Percentiles rank a stretch among this genome's conserved stretches.
phyloP scores from a whole-genome alignment of 2,888 invertebrate genomes.

The Elaeidobius kamerunicus region DNA sequence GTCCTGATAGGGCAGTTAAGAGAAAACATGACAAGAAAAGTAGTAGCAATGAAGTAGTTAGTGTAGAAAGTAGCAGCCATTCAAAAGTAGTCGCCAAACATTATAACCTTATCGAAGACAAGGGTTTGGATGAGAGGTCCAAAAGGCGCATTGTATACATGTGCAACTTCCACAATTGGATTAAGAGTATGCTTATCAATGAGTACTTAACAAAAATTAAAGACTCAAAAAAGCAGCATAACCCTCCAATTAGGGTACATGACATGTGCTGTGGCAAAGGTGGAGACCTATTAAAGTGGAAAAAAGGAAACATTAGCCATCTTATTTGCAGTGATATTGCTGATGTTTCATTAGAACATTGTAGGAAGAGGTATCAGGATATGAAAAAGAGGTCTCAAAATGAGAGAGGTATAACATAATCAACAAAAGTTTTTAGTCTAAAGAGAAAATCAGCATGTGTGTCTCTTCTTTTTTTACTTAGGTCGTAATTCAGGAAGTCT shows the following conservation, averaged over 20 bases:
- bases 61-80: constrained; percentile 46
- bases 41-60: constrained; percentile 32
- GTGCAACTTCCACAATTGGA: constrained; percentile 99
- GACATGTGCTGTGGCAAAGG: constrained; percentile 99
- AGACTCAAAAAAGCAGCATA: constrained; percentile 60
- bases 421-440: background rate
- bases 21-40: constrained; percentile 18
- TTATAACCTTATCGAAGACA: constrained; percentile 87
- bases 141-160: constrained; percentile 90
- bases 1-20: constrained; percentile 20
- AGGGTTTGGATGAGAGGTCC: constrained; percentile 73
- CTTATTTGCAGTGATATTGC: constrained; percentile 94
- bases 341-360: constrained; percentile 86
- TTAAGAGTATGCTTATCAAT: constrained; percentile 93
- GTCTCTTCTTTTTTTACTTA: constrained; percentile 2
- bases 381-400: constrained; percentile 50
- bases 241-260: constrained; percentile 69
- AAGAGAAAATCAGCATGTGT: background rate
- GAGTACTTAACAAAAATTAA: constrained; percentile 68
- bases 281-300: constrained; percentile 97
- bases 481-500: constrained; percentile 44
- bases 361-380: constrained; percentile 77
- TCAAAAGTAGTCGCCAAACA: constrained; percentile 79
- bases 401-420: constrained; percentile 34
- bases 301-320: constrained; percentile 74